phyloP scores from a whole-genome alignment of 2,888 invertebrate genomes.

The Aleiodes alternator region DNA sequence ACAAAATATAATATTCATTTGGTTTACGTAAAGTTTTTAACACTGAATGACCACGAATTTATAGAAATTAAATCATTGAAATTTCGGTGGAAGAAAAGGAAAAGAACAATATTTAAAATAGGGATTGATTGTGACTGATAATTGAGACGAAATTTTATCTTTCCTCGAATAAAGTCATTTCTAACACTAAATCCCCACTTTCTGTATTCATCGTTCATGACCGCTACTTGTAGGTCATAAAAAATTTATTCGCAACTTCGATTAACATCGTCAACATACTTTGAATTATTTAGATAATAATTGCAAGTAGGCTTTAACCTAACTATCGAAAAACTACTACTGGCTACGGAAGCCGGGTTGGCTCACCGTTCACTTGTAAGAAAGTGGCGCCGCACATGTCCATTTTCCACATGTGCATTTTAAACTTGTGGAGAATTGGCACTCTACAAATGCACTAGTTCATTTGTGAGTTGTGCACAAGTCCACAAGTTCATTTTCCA shows the following conservation, averaged over 20 bases:
- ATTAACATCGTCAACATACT: not conserved
- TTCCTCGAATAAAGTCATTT: constrained; percentile 9
- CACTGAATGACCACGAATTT: not conserved
- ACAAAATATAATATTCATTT: not conserved
- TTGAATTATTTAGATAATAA: not conserved
- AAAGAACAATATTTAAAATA: not conserved
- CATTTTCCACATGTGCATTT: too few relatives aligned
- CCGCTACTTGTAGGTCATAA: not conserved
- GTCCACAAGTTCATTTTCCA: too few relatives aligned
- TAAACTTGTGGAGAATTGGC: too few relatives aligned
- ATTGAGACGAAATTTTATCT: not conserved
- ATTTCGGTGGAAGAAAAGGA: too few relatives aligned
- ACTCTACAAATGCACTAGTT: too few relatives aligned
- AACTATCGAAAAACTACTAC: not conserved
- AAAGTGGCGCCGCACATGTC: too few relatives aligned
- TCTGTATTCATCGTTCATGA: not conserved
- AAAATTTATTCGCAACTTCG: not conserved
- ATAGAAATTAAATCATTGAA: too few relatives aligned
- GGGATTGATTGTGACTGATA: not conserved
- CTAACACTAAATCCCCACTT: not conserved
- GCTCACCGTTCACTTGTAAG: too few relatives aligned
- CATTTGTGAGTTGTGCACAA: too few relatives aligned
- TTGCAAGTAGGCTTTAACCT: not conserved
- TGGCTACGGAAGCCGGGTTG: too few relatives aligned
- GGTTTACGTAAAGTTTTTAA: not conserved